Percentiles rank a stretch among this genome's conserved stretches.
These are phyloP conservation scores for Uria aalge DNA, from an alignment of 2,113 vertebrate genomes.

Conservation along the genomic window DNA sequence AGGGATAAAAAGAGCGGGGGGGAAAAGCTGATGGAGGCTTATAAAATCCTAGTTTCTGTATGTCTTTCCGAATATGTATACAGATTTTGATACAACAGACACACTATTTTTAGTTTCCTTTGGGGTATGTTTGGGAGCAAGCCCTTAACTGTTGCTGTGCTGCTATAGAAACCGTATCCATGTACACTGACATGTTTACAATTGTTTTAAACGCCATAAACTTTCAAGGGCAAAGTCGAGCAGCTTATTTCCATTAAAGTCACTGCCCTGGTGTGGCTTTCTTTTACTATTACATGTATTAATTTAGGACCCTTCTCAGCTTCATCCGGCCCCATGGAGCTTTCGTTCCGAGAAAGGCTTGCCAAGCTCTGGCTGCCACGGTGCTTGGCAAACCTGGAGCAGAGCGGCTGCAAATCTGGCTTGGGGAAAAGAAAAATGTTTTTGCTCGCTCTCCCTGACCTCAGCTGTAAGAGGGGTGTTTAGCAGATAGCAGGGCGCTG, in stretches of 20 bases:
- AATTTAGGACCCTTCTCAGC: conserved; percentile 21
- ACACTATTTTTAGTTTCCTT: conserved; percentile 88
- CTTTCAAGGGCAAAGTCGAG: conserved; percentile 76
- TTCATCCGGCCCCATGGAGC: not conserved
- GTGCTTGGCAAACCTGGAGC: not conserved
- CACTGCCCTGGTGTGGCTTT: conserved; percentile 11
- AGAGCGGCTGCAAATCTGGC: not conserved
- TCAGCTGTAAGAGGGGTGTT: not conserved
- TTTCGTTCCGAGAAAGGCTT: not conserved
- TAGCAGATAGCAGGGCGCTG: not conserved
- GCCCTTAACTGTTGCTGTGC: conserved; percentile 85
- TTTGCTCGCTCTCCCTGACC: not conserved
- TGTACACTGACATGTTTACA: conserved; percentile 87
- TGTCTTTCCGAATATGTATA: conserved; percentile 41
- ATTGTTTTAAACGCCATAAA: conserved; percentile 86
- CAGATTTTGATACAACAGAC: conserved; percentile 68
- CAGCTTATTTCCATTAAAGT: conserved; percentile 63
- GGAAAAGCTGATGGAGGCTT: not conserved
- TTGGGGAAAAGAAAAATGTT: not conserved
- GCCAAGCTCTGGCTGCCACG: not conserved
- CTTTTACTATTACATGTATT: conserved; percentile 47
- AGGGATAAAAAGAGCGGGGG: rapidly evolving
- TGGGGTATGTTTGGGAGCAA: conserved; percentile 84
- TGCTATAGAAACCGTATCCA: conserved; percentile 94
- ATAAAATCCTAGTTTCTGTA: conserved; percentile 27